These are phyloP conservation scores for Berghia stephanieae DNA, from an alignment of 1,140 invertebrate genomes.

Conservation along the genomic window DNA sequence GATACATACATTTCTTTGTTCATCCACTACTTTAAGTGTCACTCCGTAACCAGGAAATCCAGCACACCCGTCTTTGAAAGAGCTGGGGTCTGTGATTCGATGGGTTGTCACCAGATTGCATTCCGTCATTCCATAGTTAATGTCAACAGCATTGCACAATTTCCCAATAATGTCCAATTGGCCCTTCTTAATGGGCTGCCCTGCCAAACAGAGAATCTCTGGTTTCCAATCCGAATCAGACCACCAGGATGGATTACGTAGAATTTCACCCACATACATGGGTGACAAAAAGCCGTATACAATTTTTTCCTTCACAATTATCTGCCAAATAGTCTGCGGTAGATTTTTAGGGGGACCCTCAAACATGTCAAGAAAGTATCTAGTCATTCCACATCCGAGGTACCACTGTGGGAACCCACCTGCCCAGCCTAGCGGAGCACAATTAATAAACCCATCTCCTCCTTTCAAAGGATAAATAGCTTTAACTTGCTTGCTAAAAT, in stretches of 20 bases:
- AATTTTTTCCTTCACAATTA: conserved; percentile 31
- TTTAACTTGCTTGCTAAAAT: conserved; percentile 34
- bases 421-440: conserved; percentile 36
- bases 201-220: conserved; percentile 30
- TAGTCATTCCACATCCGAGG: conserved; percentile 31
- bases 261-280: conserved; percentile 29
- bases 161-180: conserved; percentile 23
- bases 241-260: conserved; percentile 22
- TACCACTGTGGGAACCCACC: conserved; percentile 40
- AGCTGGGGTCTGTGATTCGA: conserved; percentile 20
- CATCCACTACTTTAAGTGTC: conserved; percentile 32
- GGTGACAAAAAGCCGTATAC: conserved; percentile 29
- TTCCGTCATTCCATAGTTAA: conserved; percentile 39
- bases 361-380: conserved; percentile 32
- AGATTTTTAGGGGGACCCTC: conserved; percentile 23
- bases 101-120: conserved; percentile 31
- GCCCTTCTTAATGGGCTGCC: conserved; percentile 34
- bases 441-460: conserved; percentile 33
- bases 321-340: conserved; percentile 28
- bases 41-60: conserved; percentile 29
- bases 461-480: conserved; percentile 17
- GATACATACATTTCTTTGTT: conserved; percentile 11
- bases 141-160: conserved; percentile 30
- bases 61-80: conserved; percentile 27
- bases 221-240: conserved; percentile 24